Evolutionary conservation across 1,140 invertebrate species (phyloP).

Genomic region (Lithobius niger): DNA sequence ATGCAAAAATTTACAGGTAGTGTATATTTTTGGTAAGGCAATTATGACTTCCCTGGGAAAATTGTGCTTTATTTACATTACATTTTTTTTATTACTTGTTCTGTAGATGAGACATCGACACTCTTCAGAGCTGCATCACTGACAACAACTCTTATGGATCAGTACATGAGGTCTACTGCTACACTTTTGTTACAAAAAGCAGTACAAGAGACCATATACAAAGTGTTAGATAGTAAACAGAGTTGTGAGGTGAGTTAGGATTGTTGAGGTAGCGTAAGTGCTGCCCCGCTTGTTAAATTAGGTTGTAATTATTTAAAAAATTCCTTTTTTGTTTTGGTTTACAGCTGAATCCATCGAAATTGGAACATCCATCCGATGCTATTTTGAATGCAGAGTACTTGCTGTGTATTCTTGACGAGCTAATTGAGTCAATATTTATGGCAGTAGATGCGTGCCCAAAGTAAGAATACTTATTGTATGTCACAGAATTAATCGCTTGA

Average conservation of each 20-base stretch:
- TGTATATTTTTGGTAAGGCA: no score
- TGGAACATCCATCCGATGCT: constrained; percentile 85
- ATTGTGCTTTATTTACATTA: no score
- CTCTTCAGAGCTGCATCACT: constrained; percentile 84
- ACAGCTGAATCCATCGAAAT: constrained; percentile 79
- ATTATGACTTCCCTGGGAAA: no score
- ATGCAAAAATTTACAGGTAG: no score
- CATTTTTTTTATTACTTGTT: no score
- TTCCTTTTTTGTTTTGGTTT: constrained; percentile 14
- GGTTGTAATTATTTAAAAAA: no score
- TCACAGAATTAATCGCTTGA: no score
- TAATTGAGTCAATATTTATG: constrained; percentile 85
- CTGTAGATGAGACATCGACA: constrained; percentile 85
- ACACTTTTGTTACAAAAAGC: constrained; percentile 74
- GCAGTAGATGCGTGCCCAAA: constrained; percentile 75
- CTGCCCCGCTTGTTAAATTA: no score
- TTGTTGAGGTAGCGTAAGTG: no score
- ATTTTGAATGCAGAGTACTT: constrained; percentile 90
- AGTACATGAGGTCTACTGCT: constrained; percentile 89
- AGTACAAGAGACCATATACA: constrained; percentile 73
- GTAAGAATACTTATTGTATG: no score
- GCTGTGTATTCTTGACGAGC: constrained; percentile 72
- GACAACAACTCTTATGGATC: constrained; percentile 88
- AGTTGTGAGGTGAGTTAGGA: constrained; percentile 90
- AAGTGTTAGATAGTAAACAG: constrained; percentile 83